Evolutionary conservation across 37 sponge, comb jelly and placozoan genomes (phyloP).

Genomic region (Haliclona indistincta): DNA sequence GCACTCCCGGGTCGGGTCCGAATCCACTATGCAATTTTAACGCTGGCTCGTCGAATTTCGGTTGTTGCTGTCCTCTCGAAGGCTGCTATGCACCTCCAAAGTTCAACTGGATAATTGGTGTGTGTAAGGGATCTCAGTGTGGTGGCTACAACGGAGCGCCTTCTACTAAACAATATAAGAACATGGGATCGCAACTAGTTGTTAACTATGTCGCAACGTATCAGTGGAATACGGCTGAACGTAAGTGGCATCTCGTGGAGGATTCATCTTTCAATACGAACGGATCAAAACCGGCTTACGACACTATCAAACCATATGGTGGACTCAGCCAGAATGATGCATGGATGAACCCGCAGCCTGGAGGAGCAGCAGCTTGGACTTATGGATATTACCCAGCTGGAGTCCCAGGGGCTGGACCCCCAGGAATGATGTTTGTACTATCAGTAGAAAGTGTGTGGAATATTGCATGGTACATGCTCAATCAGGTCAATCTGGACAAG

Average conservation of each 20-base stretch:
- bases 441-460: slow-evolving; percentile 38
- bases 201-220: slow-evolving; percentile 47
- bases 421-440: slow-evolving; percentile 47
- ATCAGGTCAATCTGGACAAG: slow-evolving; percentile 48
- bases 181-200: slow-evolving; percentile 19
- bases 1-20: slow-evolving; percentile 7
- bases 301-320: slow-evolving; percentile 25
- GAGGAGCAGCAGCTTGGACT: slow-evolving; percentile 42
- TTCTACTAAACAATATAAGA: slow-evolving; percentile 15
- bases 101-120: slow-evolving; percentile 52
- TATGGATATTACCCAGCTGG: slow-evolving; percentile 50
- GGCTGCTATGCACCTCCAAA: slow-evolving; percentile 52
- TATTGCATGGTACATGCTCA: slow-evolving; percentile 47
- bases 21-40: slow-evolving; percentile 45
- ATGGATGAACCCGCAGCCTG: slow-evolving; percentile 50
- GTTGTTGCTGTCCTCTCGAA: slow-evolving; percentile 46
- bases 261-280: slow-evolving; percentile 58
- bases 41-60: slow-evolving; percentile 1
- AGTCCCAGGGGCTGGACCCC: slow-evolving; percentile 33
- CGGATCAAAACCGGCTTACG: slow-evolving; percentile 35
- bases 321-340: slow-evolving; percentile 14
- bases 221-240: slow-evolving; percentile 18
- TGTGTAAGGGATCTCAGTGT: slow-evolving; percentile 30
- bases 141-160: slow-evolving; percentile 11
- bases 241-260: slow-evolving; percentile 1